These are phyloP conservation scores for Perca fluviatilis DNA, from an alignment of 2,113 vertebrate genomes.

Conservation along the genomic window DNA sequence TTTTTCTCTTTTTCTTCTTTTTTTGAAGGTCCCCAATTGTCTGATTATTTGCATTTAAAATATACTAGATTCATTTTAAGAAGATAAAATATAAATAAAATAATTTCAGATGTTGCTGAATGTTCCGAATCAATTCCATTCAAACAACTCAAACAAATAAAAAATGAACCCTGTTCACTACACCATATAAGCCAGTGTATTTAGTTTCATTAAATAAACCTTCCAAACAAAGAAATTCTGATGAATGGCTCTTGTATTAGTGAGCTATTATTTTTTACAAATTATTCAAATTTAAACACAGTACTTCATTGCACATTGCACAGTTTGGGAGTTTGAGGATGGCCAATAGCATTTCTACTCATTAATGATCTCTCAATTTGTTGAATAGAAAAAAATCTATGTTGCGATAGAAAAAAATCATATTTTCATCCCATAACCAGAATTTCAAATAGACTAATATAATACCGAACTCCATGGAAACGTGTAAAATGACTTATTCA, in stretches of 20 bases:
- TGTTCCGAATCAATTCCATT: not conserved
- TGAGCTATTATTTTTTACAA: not conserved
- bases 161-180: not conserved
- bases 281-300: not conserved
- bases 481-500: not conserved
- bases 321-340: not conserved
- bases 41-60: not conserved
- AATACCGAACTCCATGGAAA: not conserved
- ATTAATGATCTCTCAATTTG: not conserved
- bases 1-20: not conserved
- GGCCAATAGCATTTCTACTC: not conserved
- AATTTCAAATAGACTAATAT: not conserved
- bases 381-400: too few relatives aligned
- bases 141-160: not conserved
- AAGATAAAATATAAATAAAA: not conserved
- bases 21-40: not conserved
- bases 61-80: not conserved
- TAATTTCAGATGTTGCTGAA: too few relatives aligned
- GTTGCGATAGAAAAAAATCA: not conserved
- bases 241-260: not conserved
- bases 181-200: not conserved
- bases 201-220: not conserved
- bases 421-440: not conserved
- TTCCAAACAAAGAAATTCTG: not conserved
- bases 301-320: not conserved